Base-by-base conservation (phyloP, 1,140 invertebrate genomes). In the Drosophila oshimai region DNA sequence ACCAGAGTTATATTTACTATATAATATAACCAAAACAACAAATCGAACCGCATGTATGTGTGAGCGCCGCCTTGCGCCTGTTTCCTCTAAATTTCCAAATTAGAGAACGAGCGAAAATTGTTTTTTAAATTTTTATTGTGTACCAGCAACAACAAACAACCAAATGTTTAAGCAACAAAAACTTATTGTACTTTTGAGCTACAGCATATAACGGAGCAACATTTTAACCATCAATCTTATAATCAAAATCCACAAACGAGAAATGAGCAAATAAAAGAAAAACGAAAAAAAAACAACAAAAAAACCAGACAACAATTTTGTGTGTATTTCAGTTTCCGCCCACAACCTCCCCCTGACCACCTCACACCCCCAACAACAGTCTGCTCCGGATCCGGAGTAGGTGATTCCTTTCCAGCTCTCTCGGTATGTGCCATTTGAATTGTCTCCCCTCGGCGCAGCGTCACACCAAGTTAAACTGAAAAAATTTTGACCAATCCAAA, bases 261-360 rank as follows among this genome's bases (percentile, higher is more conserved):
- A 87, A 81, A 87, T 87, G 77, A 87, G 81, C 81, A 87, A 87
- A 87, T 87, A 87, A 87, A 87, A 87, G 76, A 87, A 87, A 84
- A 77, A 70, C 36, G 45, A 58, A 65, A 77, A 69, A 84, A 80
- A 61, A 47, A 62, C n/a, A 65, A 37, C 15, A 58, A 64, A 58
- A 64, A 60, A 79, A 50, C 58, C 33, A 74, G 67, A 64, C 69
- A 73, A 69, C 62, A 64, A 78, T 74, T 78, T 79, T 79, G 70
- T 86, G 69, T 86, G 80, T 86, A 76, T 86, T 86, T 72, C 70
- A 74, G 72, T 74, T 74, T 24, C 42, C 58, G 39, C 18, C 69
- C 5, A 29, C 51, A 17, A 36, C 22, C 7, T n/a, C 15, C 33
- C 26, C 22, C 12, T 18, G 17, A 49, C 17, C 44, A 28, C 13